These are phyloP conservation scores for Paramuricea clavata DNA, from an alignment of 92 coral and sea anemone genomes.

Conservation along the genomic window DNA sequence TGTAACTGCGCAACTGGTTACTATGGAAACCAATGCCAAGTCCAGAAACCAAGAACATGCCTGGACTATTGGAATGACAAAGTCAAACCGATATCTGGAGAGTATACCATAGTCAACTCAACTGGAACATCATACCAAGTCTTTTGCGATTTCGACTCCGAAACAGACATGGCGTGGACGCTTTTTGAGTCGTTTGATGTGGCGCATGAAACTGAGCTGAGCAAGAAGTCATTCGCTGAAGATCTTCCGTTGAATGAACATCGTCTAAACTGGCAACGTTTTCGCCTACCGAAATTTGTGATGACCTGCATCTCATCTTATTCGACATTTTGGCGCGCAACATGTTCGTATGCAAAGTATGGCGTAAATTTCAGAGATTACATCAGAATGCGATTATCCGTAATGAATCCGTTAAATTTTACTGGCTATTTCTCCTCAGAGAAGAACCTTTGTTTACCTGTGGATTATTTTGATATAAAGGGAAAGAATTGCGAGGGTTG, in stretches of 20 bases:
- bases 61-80: conserved; percentile 16
- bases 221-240: background rate
- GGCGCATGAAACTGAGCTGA: background rate
- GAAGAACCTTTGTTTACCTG: background rate
- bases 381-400: conserved; percentile 5
- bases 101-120: background rate
- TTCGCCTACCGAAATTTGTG: conserved; percentile 7
- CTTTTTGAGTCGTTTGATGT: conserved; percentile 16
- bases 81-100: conserved; percentile 13
- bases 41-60: conserved; percentile 1
- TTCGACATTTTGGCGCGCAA: conserved; percentile 16
- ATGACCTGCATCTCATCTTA: background rate
- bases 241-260: conserved; percentile 16
- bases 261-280: conserved; percentile 16
- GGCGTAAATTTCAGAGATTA: conserved; percentile 27
- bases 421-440: background rate
- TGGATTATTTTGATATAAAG: conserved; percentile 6
- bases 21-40: background rate
- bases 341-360: conserved; percentile 18
- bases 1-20: conserved; percentile 21
- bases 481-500: background rate
- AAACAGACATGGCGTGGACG: conserved; percentile 23
- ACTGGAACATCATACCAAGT: background rate
- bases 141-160: conserved; percentile 41
- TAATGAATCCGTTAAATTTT: background rate